These are phyloP conservation scores for Sylvilagus bachmani DNA, from an alignment of 2,113 vertebrate genomes.

Conservation along the genomic window DNA sequence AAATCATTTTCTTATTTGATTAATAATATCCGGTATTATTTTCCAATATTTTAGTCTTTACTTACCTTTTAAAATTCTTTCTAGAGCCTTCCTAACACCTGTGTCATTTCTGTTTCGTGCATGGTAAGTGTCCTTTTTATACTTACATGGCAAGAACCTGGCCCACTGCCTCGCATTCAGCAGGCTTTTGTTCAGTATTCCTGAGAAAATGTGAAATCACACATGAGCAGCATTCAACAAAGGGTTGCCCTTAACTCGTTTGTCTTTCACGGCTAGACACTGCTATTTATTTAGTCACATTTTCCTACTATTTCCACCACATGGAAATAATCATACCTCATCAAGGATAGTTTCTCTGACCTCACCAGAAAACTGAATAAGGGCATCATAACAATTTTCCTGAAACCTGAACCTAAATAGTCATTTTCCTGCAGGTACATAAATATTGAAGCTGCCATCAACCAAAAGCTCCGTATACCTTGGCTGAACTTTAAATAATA, in stretches of 20 bases:
- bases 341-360: not conserved
- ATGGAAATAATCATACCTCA: not conserved
- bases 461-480: not conserved
- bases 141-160: not conserved
- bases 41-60: not conserved
- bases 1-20: not conserved
- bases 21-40: not conserved
- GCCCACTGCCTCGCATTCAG: not conserved
- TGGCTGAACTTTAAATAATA: conserved; percentile 11
- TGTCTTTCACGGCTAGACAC: not conserved
- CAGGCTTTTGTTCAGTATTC: not conserved
- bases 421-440: not conserved
- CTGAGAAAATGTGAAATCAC: not conserved
- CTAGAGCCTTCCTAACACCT: not conserved
- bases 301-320: not conserved
- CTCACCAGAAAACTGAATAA: not conserved
- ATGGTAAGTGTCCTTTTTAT: not conserved
- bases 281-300: not conserved
- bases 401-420: not conserved
- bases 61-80: not conserved
- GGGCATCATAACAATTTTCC: not conserved
- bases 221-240: not conserved
- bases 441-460: not conserved
- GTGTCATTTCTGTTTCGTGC: not conserved
- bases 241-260: not conserved